A percentile compares a stretch with the other conserved stretches of the same genome.
Evolutionary conservation across 2,797 vertebrate genomes (phyloP).

Genomic region (Myripristis murdjan): DNA sequence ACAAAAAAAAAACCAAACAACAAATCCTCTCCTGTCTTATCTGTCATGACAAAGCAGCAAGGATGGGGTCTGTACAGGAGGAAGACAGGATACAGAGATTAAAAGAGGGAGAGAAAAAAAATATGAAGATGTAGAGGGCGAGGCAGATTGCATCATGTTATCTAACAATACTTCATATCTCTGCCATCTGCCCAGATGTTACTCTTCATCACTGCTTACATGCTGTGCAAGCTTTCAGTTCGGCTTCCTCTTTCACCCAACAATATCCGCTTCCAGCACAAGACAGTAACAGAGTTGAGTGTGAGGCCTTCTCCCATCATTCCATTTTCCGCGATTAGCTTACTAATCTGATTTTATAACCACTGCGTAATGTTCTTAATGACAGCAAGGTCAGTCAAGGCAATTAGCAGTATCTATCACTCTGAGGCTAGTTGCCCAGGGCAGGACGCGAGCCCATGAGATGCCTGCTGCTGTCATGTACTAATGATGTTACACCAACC

Average conservation of each 20-base stretch:
- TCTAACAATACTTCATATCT: conserved; percentile 57
- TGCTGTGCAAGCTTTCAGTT: conserved; percentile 40
- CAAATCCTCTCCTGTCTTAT: conserved; percentile 64
- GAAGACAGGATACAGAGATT: conserved; percentile 53
- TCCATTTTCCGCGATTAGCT: conserved; percentile 27
- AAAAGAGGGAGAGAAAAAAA: conserved; percentile 43
- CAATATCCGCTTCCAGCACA: conserved; percentile 11
- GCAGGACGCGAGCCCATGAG: conserved; percentile 48
- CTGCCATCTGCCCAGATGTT: conserved; percentile 51
- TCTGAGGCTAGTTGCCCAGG: conserved; percentile 22
- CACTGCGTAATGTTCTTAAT: conserved; percentile 48
- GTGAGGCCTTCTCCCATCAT: conserved; percentile 17
- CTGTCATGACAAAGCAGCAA: conserved; percentile 59
- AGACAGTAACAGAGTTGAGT: conserved; percentile 13
- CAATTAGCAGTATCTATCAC: conserved; percentile 63
- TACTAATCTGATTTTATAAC: conserved; percentile 53
- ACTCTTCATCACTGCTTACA: conserved; percentile 17
- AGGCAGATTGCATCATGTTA: conserved; percentile 37
- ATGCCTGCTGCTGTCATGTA: conserved; percentile 24
- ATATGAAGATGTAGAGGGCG: conserved; percentile 11
- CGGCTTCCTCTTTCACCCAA: conserved; percentile 40
- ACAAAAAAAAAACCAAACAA: no score
- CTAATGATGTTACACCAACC: conserved; percentile 15
- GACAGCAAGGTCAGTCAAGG: conserved; percentile 45
- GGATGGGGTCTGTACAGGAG: conserved; percentile 43